Percentiles rank a stretch among this genome's conserved stretches.
These are phyloP conservation scores for Galeruca laticollis DNA, from an alignment of 2,888 invertebrate genomes.

Conservation along the genomic window DNA sequence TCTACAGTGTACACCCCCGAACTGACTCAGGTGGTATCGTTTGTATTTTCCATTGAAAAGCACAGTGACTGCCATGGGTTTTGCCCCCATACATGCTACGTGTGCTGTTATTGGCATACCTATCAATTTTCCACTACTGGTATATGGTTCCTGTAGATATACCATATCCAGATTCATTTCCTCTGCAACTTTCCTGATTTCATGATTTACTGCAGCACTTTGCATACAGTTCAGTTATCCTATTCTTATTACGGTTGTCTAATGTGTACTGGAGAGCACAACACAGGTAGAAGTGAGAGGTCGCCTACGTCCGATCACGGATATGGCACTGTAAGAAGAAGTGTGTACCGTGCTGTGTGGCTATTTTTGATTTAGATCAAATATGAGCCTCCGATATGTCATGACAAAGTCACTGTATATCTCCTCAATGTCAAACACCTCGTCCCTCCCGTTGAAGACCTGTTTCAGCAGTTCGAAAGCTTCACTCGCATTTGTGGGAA, in stretches of 20 bases:
- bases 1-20: neutral
- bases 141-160: too few relatives aligned
- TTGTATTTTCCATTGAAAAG: too few relatives aligned
- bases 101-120: too few relatives aligned
- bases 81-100: too few relatives aligned
- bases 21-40: too few relatives aligned
- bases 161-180: neutral
- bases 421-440: neutral
- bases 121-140: too few relatives aligned
- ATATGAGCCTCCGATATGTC: neutral
- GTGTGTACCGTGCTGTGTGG: neutral
- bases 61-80: too few relatives aligned
- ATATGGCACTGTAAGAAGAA: too few relatives aligned
- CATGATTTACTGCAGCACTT: neutral
- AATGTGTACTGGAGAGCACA: too few relatives aligned
- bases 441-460: conserved; percentile 1
- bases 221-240: neutral
- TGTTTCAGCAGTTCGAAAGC: neutral
- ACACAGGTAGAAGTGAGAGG: too few relatives aligned
- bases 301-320: too few relatives aligned
- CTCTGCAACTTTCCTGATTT: neutral
- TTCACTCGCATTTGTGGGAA: neutral
- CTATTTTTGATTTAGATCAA: neutral
- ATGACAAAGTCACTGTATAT: conserved; percentile 9
- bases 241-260: neutral